These are phyloP conservation scores for Porites lutea DNA, from an alignment of 64 coral and sea anemone species.

Conservation along the genomic window DNA sequence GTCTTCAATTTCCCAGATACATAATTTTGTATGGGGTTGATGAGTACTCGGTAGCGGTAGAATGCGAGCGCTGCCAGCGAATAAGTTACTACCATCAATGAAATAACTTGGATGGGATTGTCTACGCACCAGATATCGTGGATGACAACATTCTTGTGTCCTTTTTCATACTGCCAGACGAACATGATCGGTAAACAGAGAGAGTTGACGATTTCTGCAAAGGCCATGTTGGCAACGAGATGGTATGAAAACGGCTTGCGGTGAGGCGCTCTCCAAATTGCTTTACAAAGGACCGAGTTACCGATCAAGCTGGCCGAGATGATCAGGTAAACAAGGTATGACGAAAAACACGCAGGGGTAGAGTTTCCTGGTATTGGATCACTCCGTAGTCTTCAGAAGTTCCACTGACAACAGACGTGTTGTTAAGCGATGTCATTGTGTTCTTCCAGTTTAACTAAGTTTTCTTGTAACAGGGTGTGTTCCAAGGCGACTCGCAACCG, in stretches of 20 bases:
- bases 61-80: conserved; percentile 60
- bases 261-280: conserved; percentile 16
- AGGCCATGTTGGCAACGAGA: conserved; percentile 58
- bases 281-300: conserved; percentile 39
- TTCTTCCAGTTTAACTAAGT: no score
- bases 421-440: neutral
- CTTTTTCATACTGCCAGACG: neutral
- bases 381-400: neutral
- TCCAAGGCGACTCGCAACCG: no score
- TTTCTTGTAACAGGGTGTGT: no score
- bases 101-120: neutral
- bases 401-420: neutral
- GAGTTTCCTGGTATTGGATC: conserved; percentile 12
- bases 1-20: neutral
- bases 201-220: conserved; percentile 49
- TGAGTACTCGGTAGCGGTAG: conserved; percentile 60
- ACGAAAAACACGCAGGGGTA: neutral
- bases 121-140: conserved; percentile 26
- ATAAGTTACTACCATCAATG: conserved; percentile 10
- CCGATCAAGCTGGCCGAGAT: conserved; percentile 35
- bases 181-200: neutral
- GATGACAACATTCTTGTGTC: neutral
- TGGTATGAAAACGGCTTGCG: conserved; percentile 55
- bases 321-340: neutral
- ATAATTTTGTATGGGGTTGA: neutral